Evolutionary conservation across 2,113 vertebrate genomes (phyloP).

Genomic region (Hyaena hyaena): DNA sequence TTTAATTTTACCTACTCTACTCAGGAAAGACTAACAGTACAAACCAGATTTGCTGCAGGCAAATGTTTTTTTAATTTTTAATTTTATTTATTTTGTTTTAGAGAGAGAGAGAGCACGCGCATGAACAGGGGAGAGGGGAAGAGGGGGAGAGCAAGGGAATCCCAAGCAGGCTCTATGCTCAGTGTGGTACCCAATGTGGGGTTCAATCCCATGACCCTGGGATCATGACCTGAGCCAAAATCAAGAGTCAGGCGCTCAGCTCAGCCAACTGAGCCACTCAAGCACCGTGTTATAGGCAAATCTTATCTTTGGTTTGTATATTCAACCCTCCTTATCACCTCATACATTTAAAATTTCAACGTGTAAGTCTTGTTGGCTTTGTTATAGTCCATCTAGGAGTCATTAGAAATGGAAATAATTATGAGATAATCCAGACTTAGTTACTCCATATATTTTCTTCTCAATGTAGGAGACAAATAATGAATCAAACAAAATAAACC

Average conservation of each 20-base stretch:
- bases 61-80: background rate
- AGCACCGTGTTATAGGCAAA: background rate
- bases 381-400: background rate
- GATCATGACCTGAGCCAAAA: too few species aligned
- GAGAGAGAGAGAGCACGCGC: too few species aligned
- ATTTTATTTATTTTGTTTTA: too few species aligned
- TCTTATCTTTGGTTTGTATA: conserved; percentile 18
- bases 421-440: background rate
- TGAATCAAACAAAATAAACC: conserved; percentile 30
- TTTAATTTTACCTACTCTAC: background rate
- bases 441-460: conserved; percentile 37
- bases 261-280: too few species aligned
- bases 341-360: conserved; percentile 43
- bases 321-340: background rate
- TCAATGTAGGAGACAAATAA: background rate
- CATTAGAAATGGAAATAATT: conserved; percentile 19
- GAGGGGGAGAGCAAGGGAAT: too few species aligned
- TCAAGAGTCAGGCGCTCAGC: too few species aligned
- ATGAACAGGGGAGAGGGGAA: too few species aligned
- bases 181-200: too few species aligned
- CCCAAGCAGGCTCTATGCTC: too few species aligned
- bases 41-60: background rate
- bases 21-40: background rate
- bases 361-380: background rate
- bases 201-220: too few species aligned